phyloP scores from a whole-genome alignment of 2,113 vertebrate genomes.

The Bos javanicus region DNA sequence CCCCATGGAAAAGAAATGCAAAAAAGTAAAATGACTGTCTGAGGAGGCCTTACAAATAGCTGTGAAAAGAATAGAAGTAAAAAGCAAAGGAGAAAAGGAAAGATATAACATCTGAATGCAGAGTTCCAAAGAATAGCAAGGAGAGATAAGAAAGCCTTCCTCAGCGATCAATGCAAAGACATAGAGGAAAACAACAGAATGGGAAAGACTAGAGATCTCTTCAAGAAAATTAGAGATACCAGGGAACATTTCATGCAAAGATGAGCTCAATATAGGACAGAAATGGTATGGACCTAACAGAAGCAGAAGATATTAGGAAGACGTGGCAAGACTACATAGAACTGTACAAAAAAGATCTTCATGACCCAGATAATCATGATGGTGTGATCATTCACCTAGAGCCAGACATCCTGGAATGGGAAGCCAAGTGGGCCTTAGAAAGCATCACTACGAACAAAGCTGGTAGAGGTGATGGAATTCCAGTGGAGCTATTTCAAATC shows the following conservation, averaged over 20 bases:
- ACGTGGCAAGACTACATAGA: background rate
- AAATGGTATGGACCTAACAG: background rate
- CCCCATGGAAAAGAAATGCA: background rate
- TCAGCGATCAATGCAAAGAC: accelerated
- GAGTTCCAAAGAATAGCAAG: background rate
- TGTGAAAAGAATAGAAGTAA: background rate
- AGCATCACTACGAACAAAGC: no score
- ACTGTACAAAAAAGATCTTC: no score
- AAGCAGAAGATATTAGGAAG: background rate
- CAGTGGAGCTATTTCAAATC: no score
- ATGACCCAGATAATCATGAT: no score
- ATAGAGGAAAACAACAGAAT: background rate
- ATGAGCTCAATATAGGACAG: background rate
- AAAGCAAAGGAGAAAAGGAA: background rate
- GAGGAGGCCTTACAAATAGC: background rate
- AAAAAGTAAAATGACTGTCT: background rate
- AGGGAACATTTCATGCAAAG: background rate
- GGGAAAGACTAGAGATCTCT: background rate
- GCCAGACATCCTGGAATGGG: no score
- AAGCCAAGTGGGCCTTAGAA: no score
- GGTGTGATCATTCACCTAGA: no score
- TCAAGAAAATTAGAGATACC: background rate
- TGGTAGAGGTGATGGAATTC: no score
- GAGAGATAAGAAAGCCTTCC: background rate
- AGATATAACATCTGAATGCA: background rate